A percentile compares a stretch with the other conserved stretches of the same genome.
These are phyloP conservation scores for Ciconia nigra DNA, from an alignment of 2,797 vertebrate species.

Conservation along the genomic window DNA sequence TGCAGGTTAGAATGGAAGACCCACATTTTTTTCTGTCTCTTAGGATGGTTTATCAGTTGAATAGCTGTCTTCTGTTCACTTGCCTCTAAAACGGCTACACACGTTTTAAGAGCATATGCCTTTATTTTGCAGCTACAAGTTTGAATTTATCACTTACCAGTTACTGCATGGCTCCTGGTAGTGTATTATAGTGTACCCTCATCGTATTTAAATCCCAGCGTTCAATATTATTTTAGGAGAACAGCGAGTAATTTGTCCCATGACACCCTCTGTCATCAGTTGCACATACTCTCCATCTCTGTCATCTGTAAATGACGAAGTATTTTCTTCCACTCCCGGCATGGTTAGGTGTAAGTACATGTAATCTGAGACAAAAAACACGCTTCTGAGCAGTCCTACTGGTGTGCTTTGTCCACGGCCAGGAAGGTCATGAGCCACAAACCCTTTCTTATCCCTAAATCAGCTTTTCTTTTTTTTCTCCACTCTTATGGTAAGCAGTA, in stretches of 20 bases:
- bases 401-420: not conserved
- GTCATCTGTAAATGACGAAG: not conserved
- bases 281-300: not conserved
- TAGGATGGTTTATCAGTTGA: not conserved
- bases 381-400: not conserved
- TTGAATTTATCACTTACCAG: not conserved
- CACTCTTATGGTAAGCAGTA: not conserved
- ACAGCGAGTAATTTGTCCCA: not conserved
- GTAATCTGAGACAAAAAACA: not conserved
- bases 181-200: not conserved
- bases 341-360: not conserved
- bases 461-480: no score
- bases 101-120: not conserved
- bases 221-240: not conserved
- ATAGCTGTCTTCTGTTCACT: not conserved
- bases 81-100: not conserved
- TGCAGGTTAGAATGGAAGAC: not conserved
- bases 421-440: not conserved
- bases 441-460: not conserved
- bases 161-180: not conserved
- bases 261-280: not conserved
- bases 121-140: not conserved
- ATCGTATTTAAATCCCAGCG: not conserved
- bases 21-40: not conserved
- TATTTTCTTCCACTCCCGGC: not conserved